Evolutionary conservation across 2,113 vertebrate species (phyloP), one percentile per base, ranked within the genome.

Genomic region (Chauna torquata): DNA sequence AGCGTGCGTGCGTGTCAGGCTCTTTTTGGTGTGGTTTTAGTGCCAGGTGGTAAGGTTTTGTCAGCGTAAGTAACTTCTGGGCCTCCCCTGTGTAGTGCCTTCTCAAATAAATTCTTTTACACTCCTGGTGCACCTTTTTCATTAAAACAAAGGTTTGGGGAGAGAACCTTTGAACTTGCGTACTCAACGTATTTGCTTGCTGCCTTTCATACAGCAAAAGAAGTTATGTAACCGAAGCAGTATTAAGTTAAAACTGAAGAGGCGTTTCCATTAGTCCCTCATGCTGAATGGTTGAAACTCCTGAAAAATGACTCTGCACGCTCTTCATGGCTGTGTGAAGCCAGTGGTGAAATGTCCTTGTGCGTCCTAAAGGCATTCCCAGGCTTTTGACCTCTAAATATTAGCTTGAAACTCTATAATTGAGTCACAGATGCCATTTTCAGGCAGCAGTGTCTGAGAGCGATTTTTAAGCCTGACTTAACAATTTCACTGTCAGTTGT

Each of bases 381-480:
- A 36, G 69, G 42, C 59, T 86, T 83, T 54, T 70, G 76, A 86
- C 76, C 68, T 91, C 76, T 40, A 55, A 55, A 38, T 36, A 25
- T 32, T 49, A 50, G 25, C 44, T 40, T 62, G 55, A 44, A 70
- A 32, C 34, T 28, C 30, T 20, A 0, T 45, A 16, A 81, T n/a
- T 45, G 45, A 82, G 36, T 80, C 91, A 19, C 24, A 1, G 2
- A 6, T 83, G 50, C 55, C 18, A 1, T 74, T 85, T 82, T 16
- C 15, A 4, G 70, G 54, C 36, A 44, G 30, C 57, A n/a, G 30
- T 12, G 8, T 58, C 38, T n/a, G 38, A 83, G 75, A 75, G 69
- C 58, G 36, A n/a, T 90, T 71, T 61, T 86, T 70, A 71, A 95
- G 80, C 88, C 88, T 80, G 58, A 50, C 40, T 91, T 93, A 76